Conservation (phyloP, 1,140 invertebrate species). For the Battus philenor region DNA sequence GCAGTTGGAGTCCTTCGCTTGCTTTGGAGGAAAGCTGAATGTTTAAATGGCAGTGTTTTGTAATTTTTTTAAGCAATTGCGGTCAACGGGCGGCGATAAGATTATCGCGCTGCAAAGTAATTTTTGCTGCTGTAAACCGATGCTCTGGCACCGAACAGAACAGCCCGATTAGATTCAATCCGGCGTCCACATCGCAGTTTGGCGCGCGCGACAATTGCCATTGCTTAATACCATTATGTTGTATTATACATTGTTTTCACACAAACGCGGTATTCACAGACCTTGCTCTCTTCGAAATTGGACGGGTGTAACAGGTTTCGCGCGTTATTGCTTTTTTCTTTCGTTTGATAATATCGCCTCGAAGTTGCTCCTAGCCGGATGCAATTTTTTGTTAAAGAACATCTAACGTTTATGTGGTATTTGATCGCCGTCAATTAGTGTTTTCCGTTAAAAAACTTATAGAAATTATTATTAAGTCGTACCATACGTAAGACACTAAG, state of each 20-base stretch:
- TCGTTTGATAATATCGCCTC: conserved; percentile 38
- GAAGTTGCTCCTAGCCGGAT: conserved; percentile 55
- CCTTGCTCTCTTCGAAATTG: conserved; percentile 20
- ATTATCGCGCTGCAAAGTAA: conserved; percentile 37
- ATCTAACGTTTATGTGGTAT: too few relatives aligned
- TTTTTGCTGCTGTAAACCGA: too few relatives aligned
- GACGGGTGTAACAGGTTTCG: conserved; percentile 25
- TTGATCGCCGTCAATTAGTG: too few relatives aligned
- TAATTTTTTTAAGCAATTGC: conserved; percentile 38
- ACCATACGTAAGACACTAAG: too few relatives aligned
- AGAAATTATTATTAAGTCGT: too few relatives aligned
- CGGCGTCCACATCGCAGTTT: not conserved
- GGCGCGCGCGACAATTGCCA: conserved; percentile 26
- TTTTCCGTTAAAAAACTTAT: too few relatives aligned
- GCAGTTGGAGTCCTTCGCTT: conserved; percentile 67
- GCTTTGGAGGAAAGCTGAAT: conserved; percentile 62
- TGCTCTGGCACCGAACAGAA: too few relatives aligned
- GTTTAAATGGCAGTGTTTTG: conserved; percentile 54
- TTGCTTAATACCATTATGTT: conserved; percentile 36
- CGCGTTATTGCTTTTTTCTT: conserved; percentile 26
- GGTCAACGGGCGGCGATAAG: conserved; percentile 27
- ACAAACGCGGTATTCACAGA: conserved; percentile 23
- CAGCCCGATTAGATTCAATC: too few relatives aligned
- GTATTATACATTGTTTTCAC: conserved; percentile 43
- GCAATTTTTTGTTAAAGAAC: conserved; percentile 51